Conservation (phyloP, 1,140 invertebrate genomes). For the Oreohelix idahoensis region DNA sequence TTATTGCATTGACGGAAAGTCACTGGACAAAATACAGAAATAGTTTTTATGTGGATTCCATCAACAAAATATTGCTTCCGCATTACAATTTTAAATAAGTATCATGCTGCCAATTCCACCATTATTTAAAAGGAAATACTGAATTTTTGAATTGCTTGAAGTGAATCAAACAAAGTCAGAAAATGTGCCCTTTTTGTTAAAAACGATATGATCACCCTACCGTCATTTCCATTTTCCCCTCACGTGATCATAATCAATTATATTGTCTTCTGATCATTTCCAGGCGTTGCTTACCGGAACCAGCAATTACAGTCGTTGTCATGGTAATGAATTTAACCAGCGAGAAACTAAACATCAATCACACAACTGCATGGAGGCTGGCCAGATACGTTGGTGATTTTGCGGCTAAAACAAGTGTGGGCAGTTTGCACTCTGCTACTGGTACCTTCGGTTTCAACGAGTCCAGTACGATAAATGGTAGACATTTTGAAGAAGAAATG, state of each 20-base stretch:
- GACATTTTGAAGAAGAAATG: not conserved
- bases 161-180: too few species aligned
- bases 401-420: not conserved
- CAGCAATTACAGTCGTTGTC: constrained; percentile 8
- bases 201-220: too few species aligned
- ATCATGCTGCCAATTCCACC: too few species aligned
- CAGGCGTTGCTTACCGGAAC: not conserved
- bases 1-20: too few species aligned
- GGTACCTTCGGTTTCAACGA: not conserved
- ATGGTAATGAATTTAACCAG: not conserved
- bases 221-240: not conserved
- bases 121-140: too few species aligned
- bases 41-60: too few species aligned
- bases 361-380: not conserved
- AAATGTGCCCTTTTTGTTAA: too few species aligned
- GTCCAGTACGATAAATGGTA: not conserved
- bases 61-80: too few species aligned
- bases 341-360: not conserved
- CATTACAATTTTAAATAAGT: too few species aligned
- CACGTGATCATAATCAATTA: not conserved
- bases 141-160: too few species aligned
- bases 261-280: not conserved
- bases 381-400: not conserved
- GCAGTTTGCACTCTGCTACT: not conserved
- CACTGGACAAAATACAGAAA: too few species aligned